phyloP scores from a whole-genome alignment of 2,797 vertebrate genomes.

The Pogonophryne albipinna region DNA sequence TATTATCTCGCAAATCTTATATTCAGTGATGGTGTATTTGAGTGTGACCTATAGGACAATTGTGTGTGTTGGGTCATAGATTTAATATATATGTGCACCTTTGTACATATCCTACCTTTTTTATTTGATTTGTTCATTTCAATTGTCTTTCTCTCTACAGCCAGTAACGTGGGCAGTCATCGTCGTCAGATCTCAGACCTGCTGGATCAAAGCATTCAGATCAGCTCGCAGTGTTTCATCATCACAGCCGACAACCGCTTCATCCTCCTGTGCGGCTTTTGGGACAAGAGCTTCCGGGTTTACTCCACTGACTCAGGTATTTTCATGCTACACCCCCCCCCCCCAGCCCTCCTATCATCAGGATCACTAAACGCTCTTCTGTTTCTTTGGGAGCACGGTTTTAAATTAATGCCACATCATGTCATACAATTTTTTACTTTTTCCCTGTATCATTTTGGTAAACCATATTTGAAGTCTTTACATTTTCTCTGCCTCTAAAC shows the following conservation, averaged over 20 bases:
- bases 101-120: conserved; percentile 12
- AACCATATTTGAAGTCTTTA: conserved; percentile 15
- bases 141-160: conserved; percentile 65
- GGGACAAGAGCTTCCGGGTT: conserved; percentile 98
- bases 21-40: conserved; percentile 28
- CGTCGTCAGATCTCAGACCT: conserved; percentile 96
- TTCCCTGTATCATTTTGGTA: conserved; percentile 9
- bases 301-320: conserved; percentile 97
- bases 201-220: conserved; percentile 97
- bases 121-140: conserved; percentile 1
- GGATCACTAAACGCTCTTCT: neutral
- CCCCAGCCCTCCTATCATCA: neutral
- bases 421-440: no score
- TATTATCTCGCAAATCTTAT: conserved; percentile 66
- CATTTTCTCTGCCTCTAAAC: conserved; percentile 16
- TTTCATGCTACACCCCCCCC: no score
- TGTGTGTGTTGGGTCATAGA: conserved; percentile 4
- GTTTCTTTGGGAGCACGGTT: neutral
- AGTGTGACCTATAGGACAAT: conserved; percentile 36
- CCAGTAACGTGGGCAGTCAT: conserved; percentile 90
- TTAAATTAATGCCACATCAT: conserved; percentile 8
- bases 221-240: conserved; percentile 95
- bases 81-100: conserved; percentile 9
- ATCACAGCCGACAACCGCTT: conserved; percentile 96
- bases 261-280: conserved; percentile 97